Evolutionary conservation across 2,888 invertebrate species (phyloP), one percentile per base, ranked within the genome.

Genomic region (Formica aserva): DNA sequence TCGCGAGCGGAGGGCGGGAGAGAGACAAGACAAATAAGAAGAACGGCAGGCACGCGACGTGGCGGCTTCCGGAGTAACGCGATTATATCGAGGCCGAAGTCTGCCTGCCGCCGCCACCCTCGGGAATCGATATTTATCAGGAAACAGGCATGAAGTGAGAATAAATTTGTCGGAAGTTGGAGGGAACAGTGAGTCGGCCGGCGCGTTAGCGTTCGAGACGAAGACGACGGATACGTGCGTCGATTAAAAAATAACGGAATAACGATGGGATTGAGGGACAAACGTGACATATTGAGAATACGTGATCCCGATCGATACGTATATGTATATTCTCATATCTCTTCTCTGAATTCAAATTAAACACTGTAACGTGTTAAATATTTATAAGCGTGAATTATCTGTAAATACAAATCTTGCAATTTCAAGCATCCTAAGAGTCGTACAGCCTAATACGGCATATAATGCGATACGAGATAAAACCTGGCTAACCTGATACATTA

Each of bases 91-190:
- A 88, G 81, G 83, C 78, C 71, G 63, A 22, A 63, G 71, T 26
- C 60, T 69, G 77, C 22, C 35, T 41, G 69, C 66, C 67, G 57
- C 57, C 71, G 85, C 87, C 81, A 85, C 85, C 80, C 71, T 71
- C 86, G 83, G 88, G 88, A 92, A 94, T 94, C 94, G 93, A 94
- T 94, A 93, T 86, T 87, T 86, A 91, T 91, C 84, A 90, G 60
- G 55, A 82, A 67, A 75, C 85, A 85, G 81, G 78, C 84, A 87
- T 87, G 84, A 89, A 87, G 90, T 87, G 90, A 92, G 92, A 92
- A 93, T 92, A 92, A 93, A 94, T 94, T 93, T 92, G 92, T 92
- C 93, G 91, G 91, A 92, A 92, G 91, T 92, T 91, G 89, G 87
- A 86, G 45, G 38, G 88, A 86, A 83, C 88, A 78, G 45, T 29